Conservation (phyloP, 2,113 vertebrate species). For the Pitta sordida region DNA sequence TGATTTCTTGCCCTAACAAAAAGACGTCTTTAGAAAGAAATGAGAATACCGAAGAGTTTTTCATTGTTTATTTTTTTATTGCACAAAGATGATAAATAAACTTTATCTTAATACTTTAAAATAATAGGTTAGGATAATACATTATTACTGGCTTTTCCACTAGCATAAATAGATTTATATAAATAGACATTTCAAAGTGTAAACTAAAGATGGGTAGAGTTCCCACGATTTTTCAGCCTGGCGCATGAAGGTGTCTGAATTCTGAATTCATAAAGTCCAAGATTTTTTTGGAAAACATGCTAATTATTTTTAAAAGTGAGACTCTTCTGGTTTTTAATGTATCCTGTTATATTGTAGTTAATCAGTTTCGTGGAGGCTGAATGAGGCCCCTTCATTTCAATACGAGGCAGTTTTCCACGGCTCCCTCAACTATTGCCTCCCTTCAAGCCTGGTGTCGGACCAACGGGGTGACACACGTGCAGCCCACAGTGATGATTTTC, state of each 20-base stretch:
- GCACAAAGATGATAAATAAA: constrained; percentile 41
- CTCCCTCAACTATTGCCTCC: not conserved
- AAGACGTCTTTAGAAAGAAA: not conserved
- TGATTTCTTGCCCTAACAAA: not conserved
- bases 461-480: constrained; percentile 68
- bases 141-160: not conserved
- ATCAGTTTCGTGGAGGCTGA: not conserved
- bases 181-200: constrained; percentile 8
- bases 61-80: not conserved
- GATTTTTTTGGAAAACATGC: accelerated
- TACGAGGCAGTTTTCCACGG: accelerated
- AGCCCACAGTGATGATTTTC: constrained; percentile 69
- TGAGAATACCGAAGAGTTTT: not conserved
- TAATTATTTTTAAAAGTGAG: not conserved
- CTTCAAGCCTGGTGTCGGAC: constrained; percentile 10
- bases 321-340: not conserved
- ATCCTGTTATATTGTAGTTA: not conserved
- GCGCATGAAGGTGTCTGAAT: accelerated
- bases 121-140: not conserved
- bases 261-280: not conserved
- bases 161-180: constrained; percentile 46
- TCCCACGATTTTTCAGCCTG: not conserved
- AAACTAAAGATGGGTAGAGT: not conserved
- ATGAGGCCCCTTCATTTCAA: not conserved
- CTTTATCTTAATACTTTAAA: not conserved